Evolutionary conservation across 2,113 vertebrate species (phyloP), one percentile per base, ranked within the genome.

Genomic region (Labrus mixtus): DNA sequence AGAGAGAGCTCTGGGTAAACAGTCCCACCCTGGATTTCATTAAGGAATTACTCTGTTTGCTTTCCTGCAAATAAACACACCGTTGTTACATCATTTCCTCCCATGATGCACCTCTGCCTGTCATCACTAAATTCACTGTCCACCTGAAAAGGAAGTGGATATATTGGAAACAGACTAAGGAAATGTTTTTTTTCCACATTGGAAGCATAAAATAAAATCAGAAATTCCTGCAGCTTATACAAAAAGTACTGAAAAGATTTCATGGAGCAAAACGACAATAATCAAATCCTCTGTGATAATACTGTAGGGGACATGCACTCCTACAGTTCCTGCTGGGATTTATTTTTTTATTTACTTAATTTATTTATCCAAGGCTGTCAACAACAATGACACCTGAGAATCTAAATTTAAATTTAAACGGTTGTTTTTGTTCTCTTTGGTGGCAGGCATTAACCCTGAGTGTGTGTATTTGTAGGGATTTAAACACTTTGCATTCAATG

Each of bases 21-120:
- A 90, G 83, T 86, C 82, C 88, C 85, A 67, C 91, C 92, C 93
- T 87, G 85, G 68, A 64, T 90, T 93, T 93, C 83, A 90, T 90
- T 90, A 89, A 82, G 79, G 86, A 85, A 82, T 73, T 10, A 51
- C 87, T 86, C 77, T 68, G 79, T 91, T 90, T 87, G 73, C 74
- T 86, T 85, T 73, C 23, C 48, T 36, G 51, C 63, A 82, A 79
- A 89, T 82, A 86, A 85, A 90, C 73, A 87, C 63, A 45, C 55
- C 16, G 50, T 39, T 9, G 41, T 73, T 48, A 75, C 72, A 66
- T 82, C 46, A 88, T 65, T 79, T 89, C 82, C 84, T 83, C 72
- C 79, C 60, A 45, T 29, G 67, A 58, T 79, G 77, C 74, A 59
- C 45, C 64, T 50, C 53, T 68, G 22, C 64, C 37, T 57, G 79